phyloP scores from a whole-genome alignment of 2,797 vertebrate species.

The Cossypha polioptera region DNA sequence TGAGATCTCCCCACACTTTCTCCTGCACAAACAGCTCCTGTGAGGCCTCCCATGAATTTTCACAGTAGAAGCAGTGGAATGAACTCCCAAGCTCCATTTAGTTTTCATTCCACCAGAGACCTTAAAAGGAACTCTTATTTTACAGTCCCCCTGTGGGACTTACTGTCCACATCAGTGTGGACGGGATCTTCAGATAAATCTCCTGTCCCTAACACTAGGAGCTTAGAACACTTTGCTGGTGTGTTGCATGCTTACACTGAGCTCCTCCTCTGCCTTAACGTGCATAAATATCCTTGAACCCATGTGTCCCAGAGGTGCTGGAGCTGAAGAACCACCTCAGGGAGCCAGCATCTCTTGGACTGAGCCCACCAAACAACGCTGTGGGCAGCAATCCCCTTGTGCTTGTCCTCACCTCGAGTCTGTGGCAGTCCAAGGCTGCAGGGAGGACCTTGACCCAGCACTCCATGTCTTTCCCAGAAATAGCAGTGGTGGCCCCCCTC shows the following conservation, averaged over 20 bases:
- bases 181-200: background rate
- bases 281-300: background rate
- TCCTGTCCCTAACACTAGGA: background rate
- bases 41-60: background rate
- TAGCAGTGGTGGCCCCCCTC: background rate
- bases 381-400: accelerated
- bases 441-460: background rate
- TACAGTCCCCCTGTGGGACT: background rate
- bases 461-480: background rate
- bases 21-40: background rate
- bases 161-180: background rate
- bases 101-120: background rate
- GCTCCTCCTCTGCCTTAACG: background rate
- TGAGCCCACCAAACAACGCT: background rate
- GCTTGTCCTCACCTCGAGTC: background rate
- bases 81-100: background rate
- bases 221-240: background rate
- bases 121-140: background rate
- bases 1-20: background rate
- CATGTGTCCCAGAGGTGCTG: background rate
- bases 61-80: background rate
- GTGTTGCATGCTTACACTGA: background rate
- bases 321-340: background rate
- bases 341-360: accelerated
- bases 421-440: background rate